Evolutionary conservation across 2,113 vertebrate genomes (phyloP), one percentile per base, ranked within the genome.

Genomic region (Corythaixoides concolor): DNA sequence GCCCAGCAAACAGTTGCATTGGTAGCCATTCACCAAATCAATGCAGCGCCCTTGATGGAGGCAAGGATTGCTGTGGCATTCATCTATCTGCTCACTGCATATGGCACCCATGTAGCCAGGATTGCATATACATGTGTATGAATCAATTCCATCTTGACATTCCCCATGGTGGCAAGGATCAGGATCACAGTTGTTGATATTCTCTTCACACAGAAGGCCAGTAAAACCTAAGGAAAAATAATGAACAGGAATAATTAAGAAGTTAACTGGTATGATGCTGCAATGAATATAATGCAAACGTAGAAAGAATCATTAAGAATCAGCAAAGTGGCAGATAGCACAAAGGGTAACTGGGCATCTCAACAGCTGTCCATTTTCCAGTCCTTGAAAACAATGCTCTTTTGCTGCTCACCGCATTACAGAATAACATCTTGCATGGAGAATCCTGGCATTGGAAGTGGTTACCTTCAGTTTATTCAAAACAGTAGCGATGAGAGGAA

Each of bases 31-130:
- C 68, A 99, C 99, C 66, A 98, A 97, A 95, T 99, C 99, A 1
- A 99, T 97, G 96, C 99, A 99, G 94, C 98, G 99, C 18, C 98
- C 99, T 35, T 98, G 97, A 22, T 99, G 99, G 90, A 99, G 98
- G 96, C 99, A 99, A 2, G 99, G 99, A 91, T 98, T 98, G 97
- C 99, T 99, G 92, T 98, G 97, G 88, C 99, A 99, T 85, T 99
- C 99, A 1, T 99, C 97, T 18, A 99, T 98, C 97, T 99, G 99
- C 96, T 98, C 98, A 0, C 98, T 99, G 96, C 99, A 99, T 90
- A 99, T 99, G 95, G 98, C 98, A 9, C 99, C 99, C 73, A 98
- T 99, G 97, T 99, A 99, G 24, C 99, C 99, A 1, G 98, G 98
- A 7, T 92, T 66, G 95, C 99, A 99, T 47, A 99, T 85, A 59